phyloP scores from a whole-genome alignment of 2,797 vertebrate genomes.

The Bradypodion ventrale region DNA sequence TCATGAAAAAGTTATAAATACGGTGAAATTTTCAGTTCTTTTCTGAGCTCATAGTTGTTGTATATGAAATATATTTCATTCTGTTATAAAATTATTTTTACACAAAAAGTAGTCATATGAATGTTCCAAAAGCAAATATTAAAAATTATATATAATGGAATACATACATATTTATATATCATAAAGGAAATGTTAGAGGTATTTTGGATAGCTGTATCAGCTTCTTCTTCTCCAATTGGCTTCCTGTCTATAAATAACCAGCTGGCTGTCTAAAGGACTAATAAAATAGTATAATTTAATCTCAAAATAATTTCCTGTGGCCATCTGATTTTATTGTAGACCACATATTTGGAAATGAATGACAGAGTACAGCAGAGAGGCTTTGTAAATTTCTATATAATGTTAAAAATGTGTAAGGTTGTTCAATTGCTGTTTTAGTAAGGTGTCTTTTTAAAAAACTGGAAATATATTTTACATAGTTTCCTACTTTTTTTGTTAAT shows the following conservation, averaged over 20 bases:
- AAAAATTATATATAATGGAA: not conserved
- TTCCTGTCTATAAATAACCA: slow-evolving; percentile 59
- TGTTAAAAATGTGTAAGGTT: slow-evolving; percentile 1
- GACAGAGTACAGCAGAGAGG: slow-evolving; percentile 33
- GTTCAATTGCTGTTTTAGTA: slow-evolving; percentile 22
- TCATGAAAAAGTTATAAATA: no score
- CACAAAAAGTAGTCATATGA: slow-evolving; percentile 4
- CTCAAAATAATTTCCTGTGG: slow-evolving; percentile 55
- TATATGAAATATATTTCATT: no score
- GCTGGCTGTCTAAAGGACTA: slow-evolving; percentile 45
- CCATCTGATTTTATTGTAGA: slow-evolving; percentile 50
- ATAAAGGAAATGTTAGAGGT: not conserved
- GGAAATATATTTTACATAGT: slow-evolving; percentile 18
- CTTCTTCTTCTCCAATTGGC: slow-evolving; percentile 41
- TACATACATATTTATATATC: not conserved
- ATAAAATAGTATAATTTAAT: slow-evolving; percentile 62
- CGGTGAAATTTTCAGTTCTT: no score
- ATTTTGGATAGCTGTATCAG: slow-evolving; percentile 50
- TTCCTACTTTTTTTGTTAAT: not conserved
- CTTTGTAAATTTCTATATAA: slow-evolving; percentile 4
- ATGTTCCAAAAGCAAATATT: slow-evolving; percentile 47
- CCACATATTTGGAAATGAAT: slow-evolving; percentile 49
- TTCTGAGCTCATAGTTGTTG: no score
- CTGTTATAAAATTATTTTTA: not conserved
- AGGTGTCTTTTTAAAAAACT: slow-evolving; percentile 20